These are phyloP conservation scores for Thymelicus acteon DNA, from an alignment of 2,888 invertebrate genomes.

Conservation along the genomic window DNA sequence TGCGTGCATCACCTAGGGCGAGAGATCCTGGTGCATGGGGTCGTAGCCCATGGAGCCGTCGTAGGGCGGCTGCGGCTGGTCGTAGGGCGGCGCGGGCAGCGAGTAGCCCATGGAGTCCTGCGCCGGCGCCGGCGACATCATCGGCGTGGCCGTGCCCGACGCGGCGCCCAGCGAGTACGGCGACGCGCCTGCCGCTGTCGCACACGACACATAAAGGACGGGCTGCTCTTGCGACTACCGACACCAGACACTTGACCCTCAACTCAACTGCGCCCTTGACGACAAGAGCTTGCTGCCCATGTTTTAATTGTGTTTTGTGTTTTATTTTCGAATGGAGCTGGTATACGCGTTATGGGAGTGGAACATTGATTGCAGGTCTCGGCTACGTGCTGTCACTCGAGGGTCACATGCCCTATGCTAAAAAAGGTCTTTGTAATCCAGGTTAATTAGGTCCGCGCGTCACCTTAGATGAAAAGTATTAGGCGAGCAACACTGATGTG, in stretches of 20 bases:
- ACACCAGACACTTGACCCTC: not conserved
- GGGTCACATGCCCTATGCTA: no score
- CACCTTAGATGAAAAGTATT: no score
- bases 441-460: no score
- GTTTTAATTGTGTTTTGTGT: no score
- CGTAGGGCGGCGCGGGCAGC: conserved; percentile 96
- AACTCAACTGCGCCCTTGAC: not conserved
- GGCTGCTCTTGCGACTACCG: conserved; percentile 22
- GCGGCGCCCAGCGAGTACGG: conserved; percentile 95
- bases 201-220: conserved; percentile 37
- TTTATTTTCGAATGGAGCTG: no score
- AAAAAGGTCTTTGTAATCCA: no score
- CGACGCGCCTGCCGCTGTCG: conserved; percentile 88
- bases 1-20: conserved; percentile 76
- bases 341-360: no score
- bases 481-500: no score
- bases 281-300: no score
- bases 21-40: conserved; percentile 95
- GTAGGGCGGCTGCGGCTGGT: conserved; percentile 94
- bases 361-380: no score
- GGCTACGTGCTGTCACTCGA: no score
- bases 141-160: conserved; percentile 95
- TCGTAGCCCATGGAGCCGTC: conserved; percentile 96
- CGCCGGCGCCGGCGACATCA: conserved; percentile 97
- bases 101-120: conserved; percentile 97